Percentiles rank a stretch among this genome's conserved stretches.
Evolutionary conservation across 2,113 vertebrate genomes (phyloP).

Genomic region (Uria aalge): DNA sequence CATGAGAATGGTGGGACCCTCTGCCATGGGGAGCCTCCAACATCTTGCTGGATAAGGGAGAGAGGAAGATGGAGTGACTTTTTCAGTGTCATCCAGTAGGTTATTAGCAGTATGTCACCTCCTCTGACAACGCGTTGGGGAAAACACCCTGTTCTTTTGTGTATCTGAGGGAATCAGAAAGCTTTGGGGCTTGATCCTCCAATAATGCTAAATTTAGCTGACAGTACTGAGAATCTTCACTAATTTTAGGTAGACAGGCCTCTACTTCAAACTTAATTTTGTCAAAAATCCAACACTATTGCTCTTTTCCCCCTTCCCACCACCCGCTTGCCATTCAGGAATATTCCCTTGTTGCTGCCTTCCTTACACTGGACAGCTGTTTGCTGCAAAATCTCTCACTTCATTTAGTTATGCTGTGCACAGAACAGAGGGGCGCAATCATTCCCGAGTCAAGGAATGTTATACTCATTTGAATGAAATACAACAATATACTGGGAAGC

Average conservation of each 20-base stretch:
- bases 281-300: neutral
- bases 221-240: neutral
- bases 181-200: neutral
- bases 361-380: neutral
- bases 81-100: neutral
- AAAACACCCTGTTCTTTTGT: neutral
- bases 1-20: neutral
- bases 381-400: neutral
- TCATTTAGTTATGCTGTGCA: neutral
- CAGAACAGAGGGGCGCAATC: neutral
- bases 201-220: neutral
- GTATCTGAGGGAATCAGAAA: neutral
- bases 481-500: neutral
- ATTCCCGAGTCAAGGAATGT: fast-evolving
- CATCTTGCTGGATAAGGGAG: neutral
- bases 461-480: neutral
- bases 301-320: neutral
- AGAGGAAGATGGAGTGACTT: neutral
- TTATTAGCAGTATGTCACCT: neutral
- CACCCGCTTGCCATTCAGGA: neutral
- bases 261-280: neutral
- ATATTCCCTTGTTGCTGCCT: neutral
- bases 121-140: neutral
- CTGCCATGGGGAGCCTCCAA: fast-evolving
- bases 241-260: neutral